Conservation (phyloP, 2,888 invertebrate species). For the Sarcophaga caerulescens region DNA sequence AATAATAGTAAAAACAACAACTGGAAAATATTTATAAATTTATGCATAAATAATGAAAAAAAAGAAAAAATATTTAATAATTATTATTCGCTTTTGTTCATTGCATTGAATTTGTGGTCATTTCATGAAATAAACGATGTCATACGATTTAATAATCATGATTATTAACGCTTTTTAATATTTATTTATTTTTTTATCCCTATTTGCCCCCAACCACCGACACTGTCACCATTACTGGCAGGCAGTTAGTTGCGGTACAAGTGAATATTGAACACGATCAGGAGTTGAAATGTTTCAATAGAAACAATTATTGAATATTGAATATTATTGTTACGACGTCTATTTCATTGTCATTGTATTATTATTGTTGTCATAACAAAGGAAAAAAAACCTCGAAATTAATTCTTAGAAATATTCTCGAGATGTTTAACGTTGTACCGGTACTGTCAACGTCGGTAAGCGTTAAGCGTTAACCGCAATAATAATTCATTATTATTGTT, state of each 20-base stretch:
- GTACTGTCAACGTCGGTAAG: no score
- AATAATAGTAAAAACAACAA: slow-evolving; percentile 35
- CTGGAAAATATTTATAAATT: slow-evolving; percentile 59
- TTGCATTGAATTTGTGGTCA: no score
- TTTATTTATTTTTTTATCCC: background rate
- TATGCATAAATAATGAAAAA: slow-evolving; percentile 47
- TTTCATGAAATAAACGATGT: slow-evolving; percentile 51
- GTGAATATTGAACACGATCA: slow-evolving; percentile 26
- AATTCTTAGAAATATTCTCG: slow-evolving; percentile 29
- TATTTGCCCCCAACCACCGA: background rate
- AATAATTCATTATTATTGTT: slow-evolving; percentile 57
- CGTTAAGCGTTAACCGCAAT: background rate
- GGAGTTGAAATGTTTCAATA: background rate
- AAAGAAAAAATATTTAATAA: slow-evolving; percentile 5
- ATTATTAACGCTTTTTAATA: slow-evolving; percentile 27
- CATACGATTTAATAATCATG: slow-evolving; percentile 63
- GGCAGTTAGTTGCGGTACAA: slow-evolving; percentile 30
- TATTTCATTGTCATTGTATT: no score
- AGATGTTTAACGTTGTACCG: slow-evolving; percentile 11
- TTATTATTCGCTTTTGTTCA: slow-evolving; percentile 44
- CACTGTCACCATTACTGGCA: background rate
- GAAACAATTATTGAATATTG: background rate
- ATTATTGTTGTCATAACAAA: no score
- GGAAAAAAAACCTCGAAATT: background rate
- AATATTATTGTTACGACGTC: background rate